A percentile compares a stretch with the other conserved stretches of the same genome.
Conservation (phyloP, 2,797 vertebrate species). For the Emydoidea blandingii region DNA sequence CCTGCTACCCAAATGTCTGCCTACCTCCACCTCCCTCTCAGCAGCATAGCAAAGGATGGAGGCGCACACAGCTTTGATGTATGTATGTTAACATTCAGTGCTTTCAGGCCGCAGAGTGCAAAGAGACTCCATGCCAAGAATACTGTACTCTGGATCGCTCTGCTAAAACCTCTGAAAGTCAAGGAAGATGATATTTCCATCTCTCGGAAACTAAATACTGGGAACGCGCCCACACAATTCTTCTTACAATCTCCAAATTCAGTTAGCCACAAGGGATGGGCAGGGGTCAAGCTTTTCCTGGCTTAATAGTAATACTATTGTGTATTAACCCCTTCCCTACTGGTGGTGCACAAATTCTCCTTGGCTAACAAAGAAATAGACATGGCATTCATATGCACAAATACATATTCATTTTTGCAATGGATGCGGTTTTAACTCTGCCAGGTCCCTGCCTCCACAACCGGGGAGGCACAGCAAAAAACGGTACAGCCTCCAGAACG, state of each 20-base stretch:
- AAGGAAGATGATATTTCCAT: slow-evolving; percentile 71
- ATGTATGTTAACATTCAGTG: neutral
- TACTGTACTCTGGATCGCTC: neutral
- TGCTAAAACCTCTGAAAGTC: slow-evolving; percentile 38
- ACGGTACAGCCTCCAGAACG: neutral
- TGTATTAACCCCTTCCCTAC: slow-evolving; percentile 67
- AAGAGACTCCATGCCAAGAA: neutral
- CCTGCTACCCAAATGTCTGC: fast-evolving
- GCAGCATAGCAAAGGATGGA: fast-evolving
- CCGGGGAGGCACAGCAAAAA: neutral
- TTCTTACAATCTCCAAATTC: slow-evolving; percentile 73
- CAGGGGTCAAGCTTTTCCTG: slow-evolving; percentile 57
- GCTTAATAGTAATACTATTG: slow-evolving; percentile 31
- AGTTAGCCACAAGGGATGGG: slow-evolving; percentile 55
- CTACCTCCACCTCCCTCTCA: neutral
- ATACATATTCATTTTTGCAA: neutral
- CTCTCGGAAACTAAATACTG: slow-evolving; percentile 67
- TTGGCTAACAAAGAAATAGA: neutral
- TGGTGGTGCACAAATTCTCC: neutral
- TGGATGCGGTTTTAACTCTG: neutral
- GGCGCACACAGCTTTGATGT: neutral
- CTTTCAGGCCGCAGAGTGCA: neutral
- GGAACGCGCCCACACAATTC: slow-evolving; percentile 68
- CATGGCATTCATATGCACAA: fast-evolving
- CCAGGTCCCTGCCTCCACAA: neutral